Evolutionary conservation across 2,113 vertebrate species (phyloP).

Genomic region (Hiodon alosoides): DNA sequence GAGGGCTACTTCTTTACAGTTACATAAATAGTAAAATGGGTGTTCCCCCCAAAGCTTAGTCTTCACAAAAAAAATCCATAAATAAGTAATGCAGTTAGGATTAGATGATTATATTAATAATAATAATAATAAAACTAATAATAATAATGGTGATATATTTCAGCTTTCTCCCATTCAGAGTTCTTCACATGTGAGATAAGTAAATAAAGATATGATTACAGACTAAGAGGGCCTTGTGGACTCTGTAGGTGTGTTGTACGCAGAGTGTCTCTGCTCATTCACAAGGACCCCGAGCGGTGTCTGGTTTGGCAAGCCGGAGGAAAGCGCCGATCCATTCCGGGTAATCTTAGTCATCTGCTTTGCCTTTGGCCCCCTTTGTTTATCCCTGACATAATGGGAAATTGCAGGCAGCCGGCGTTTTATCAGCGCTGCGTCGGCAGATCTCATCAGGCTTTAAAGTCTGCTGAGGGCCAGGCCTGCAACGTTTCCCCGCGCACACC

Average conservation of each 20-base stretch:
- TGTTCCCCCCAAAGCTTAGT: too few species aligned
- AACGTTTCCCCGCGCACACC: conserved; percentile 5
- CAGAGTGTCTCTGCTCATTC: not conserved
- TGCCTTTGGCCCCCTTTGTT: conserved; percentile 2
- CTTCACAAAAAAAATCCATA: not conserved
- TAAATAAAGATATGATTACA: too few species aligned
- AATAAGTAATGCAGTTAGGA: not conserved
- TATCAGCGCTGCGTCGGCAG: conserved; percentile 6
- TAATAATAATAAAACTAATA: too few species aligned
- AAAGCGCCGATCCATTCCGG: conserved; percentile 8
- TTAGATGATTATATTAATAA: not conserved
- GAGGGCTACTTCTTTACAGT: too few species aligned
- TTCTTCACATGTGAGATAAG: too few species aligned
- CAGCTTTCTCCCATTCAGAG: too few species aligned
- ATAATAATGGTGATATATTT: too few species aligned
- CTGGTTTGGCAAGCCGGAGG: not conserved
- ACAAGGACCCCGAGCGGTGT: not conserved
- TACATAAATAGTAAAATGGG: too few species aligned
- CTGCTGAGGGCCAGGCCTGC: not conserved
- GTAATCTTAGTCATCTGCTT: conserved; percentile 19
- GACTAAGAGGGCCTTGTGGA: too few species aligned
- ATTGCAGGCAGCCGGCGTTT: conserved; percentile 19
- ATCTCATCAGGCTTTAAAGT: conserved; percentile 21
- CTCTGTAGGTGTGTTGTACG: too few species aligned
- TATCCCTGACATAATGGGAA: conserved; percentile 25